A percentile compares a stretch with the other conserved stretches of the same genome.
Conservation (phyloP, 2,113 vertebrate species). For the Tyto alba region DNA sequence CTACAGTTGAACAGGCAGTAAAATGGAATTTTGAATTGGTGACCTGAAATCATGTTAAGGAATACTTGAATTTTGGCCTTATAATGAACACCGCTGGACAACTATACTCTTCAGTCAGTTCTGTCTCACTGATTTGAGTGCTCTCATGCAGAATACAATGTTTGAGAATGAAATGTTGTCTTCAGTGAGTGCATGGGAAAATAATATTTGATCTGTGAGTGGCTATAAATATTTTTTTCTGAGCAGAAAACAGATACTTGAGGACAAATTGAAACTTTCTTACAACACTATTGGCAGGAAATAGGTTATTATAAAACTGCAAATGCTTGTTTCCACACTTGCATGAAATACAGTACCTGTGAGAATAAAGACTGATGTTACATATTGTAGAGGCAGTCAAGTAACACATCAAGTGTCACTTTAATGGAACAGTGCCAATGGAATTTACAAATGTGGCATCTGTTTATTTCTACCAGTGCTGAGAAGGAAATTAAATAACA, state of each 20-base stretch:
- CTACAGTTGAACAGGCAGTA: background rate
- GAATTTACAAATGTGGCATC: conserved; percentile 25
- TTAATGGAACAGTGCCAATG: background rate
- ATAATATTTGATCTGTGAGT: background rate
- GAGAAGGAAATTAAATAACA: background rate
- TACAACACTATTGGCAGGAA: background rate
- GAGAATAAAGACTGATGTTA: background rate
- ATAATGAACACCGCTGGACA: background rate
- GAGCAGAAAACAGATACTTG: background rate
- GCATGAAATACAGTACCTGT: background rate
- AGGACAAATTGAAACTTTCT: conserved; percentile 1
- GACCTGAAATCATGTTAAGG: background rate
- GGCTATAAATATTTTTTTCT: background rate
- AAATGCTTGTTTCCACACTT: background rate
- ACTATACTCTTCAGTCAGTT: background rate
- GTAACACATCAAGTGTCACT: background rate
- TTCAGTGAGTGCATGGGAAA: background rate
- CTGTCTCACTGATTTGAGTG: background rate
- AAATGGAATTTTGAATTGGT: background rate
- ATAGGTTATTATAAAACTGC: background rate
- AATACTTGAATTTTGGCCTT: background rate
- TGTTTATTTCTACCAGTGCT: background rate
- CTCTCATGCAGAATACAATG: background rate
- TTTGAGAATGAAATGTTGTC: background rate
- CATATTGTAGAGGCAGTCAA: background rate